Evolutionary conservation across 2,113 vertebrate species (phyloP).

Genomic region (Pituophis catenifer): DNA sequence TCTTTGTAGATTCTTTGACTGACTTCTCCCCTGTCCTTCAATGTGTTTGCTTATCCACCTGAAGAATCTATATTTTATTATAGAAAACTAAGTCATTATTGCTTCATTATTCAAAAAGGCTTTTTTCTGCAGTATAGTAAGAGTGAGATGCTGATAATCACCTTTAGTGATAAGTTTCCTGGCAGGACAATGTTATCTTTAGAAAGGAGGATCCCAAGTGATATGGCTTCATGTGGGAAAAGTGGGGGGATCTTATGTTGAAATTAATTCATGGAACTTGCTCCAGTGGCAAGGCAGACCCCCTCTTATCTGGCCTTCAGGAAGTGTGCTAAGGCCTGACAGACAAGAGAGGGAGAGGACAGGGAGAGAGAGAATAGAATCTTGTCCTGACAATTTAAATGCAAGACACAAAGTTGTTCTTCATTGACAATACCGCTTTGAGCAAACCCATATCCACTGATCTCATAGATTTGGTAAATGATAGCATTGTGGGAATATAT

Average conservation of each 20-base stretch:
- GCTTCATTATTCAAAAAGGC: neutral
- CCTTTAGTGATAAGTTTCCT: neutral
- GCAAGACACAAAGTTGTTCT: neutral
- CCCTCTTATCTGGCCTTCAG: neutral
- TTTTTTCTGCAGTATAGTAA: neutral
- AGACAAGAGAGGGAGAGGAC: neutral
- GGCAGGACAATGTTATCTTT: neutral
- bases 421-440: neutral
- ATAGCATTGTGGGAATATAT: neutral
- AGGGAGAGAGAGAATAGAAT: neutral
- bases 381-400: constrained; percentile 18
- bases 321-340: neutral
- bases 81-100: neutral
- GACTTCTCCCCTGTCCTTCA: neutral
- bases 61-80: neutral
- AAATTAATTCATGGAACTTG: neutral
- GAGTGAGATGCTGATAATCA: constrained; percentile 13
- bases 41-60: constrained; percentile 4
- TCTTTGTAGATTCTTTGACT: neutral
- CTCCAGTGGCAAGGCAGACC: neutral
- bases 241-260: neutral
- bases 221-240: constrained; percentile 17
- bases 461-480: neutral
- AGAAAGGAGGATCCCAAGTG: neutral
- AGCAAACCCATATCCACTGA: neutral